Conservation (phyloP, 2,113 vertebrate species). For the human region GRCh38 chr1:245236501-245237000, state of each 20-base stretch:
- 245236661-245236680: neutral
- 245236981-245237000: neutral
- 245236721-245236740: accelerated
- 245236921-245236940: neutral
- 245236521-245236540: neutral
- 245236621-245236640: neutral
- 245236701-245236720: neutral
- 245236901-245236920: neutral
- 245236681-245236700: neutral
- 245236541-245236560: neutral
- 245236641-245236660: neutral
- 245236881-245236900: neutral
- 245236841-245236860: neutral
- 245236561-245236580: neutral
- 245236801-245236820: neutral
- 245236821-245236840: too few species aligned
- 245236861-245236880: neutral
- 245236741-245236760: too few species aligned
- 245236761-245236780: accelerated
- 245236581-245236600: neutral
- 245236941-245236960: neutral
- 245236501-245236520: neutral
- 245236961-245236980: neutral
- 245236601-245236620: neutral
- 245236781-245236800: neutral